Evolutionary conservation across 2,797 vertebrate genomes (phyloP).

Genomic region (Eutrigla gurnardus): DNA sequence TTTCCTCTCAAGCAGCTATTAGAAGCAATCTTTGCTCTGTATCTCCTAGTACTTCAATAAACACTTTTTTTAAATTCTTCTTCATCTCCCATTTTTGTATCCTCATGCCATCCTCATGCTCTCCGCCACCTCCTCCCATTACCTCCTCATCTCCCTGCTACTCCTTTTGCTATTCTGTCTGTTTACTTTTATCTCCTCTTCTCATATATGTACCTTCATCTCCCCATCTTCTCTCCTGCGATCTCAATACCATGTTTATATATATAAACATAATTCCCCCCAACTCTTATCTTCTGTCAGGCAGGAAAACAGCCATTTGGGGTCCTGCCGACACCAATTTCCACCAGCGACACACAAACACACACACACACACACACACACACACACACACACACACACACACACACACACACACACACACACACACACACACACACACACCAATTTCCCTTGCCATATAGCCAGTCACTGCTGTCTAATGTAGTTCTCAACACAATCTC

Average conservation of each 20-base stretch:
- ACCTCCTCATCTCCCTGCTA: neutral
- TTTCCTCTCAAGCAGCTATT: neutral
- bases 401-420: constrained; percentile 17
- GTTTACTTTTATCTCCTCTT: neutral
- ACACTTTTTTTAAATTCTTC: neutral
- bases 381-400: constrained; percentile 34
- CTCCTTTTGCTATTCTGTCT: constrained; percentile 5
- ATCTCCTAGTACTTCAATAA: neutral
- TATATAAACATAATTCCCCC: constrained; percentile 16
- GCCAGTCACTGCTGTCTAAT: constrained; percentile 71
- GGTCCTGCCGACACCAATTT: constrained; percentile 81
- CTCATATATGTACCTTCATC: neutral
- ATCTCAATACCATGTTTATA: constrained; percentile 63
- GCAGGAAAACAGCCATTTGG: constrained; percentile 81
- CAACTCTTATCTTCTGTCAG: constrained; percentile 75
- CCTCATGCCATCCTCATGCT: too few relatives aligned
- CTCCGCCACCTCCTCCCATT: too few relatives aligned
- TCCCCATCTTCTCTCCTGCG: constrained; percentile 30
- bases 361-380: constrained; percentile 32
- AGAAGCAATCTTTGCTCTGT: neutral
- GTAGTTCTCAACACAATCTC: constrained; percentile 75
- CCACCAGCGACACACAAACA: constrained; percentile 43
- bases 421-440: constrained; percentile 40
- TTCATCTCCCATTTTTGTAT: neutral
- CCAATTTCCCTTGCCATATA: constrained; percentile 54